phyloP scores from a whole-genome alignment of 2,888 invertebrate genomes.

The Orchesella flavescens region DNA sequence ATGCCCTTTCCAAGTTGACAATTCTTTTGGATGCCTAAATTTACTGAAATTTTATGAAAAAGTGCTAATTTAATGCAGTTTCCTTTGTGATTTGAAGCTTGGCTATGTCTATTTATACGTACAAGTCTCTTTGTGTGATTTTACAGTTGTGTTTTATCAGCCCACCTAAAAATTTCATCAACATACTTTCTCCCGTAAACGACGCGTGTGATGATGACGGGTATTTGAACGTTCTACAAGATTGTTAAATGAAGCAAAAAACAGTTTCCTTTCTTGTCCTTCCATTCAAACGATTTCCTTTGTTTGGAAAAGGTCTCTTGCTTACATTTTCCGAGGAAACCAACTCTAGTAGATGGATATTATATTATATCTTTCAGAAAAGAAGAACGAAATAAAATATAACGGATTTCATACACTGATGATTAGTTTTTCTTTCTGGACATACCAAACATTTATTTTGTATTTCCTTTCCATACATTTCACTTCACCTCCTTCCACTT shows the following conservation, averaged over 20 bases:
- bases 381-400: slow-evolving; percentile 20
- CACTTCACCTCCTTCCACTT: slow-evolving; percentile 18
- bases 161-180: not conserved
- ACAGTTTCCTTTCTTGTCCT: slow-evolving; percentile 31
- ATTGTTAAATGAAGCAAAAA: slow-evolving; percentile 52
- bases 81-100: no score
- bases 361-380: slow-evolving; percentile 20
- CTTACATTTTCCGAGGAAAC: slow-evolving; percentile 43
- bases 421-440: slow-evolving; percentile 19
- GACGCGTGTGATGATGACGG: slow-evolving; percentile 6
- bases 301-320: slow-evolving; percentile 14
- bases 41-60: no score
- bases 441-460: slow-evolving; percentile 10
- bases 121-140: not conserved
- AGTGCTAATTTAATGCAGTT: no score
- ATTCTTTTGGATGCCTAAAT: no score
- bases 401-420: slow-evolving; percentile 27
- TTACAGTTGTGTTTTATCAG: not conserved
- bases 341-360: slow-evolving; percentile 23
- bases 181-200: not conserved
- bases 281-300: slow-evolving; percentile 21
- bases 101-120: not conserved
- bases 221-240: slow-evolving; percentile 31
- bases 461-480: slow-evolving; percentile 16
- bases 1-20: no score